These are phyloP conservation scores for Pteruthius melanotis DNA, from an alignment of 2,113 vertebrate genomes.

Conservation along the genomic window DNA sequence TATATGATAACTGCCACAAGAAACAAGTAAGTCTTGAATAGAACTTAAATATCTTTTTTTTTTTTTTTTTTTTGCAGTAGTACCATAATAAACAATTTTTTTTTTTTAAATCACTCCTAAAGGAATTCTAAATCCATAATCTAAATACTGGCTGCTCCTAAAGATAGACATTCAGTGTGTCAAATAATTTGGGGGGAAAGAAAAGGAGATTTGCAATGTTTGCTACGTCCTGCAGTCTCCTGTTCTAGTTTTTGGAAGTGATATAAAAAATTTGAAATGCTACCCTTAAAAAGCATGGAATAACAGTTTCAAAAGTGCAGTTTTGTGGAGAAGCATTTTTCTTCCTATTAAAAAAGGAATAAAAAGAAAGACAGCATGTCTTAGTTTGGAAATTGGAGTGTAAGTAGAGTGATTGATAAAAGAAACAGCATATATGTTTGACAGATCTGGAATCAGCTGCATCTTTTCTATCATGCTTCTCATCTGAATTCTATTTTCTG, in stretches of 20 bases:
- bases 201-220: neutral
- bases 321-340: neutral
- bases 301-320: neutral
- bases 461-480: conserved; percentile 1
- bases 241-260: neutral
- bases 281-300: neutral
- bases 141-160: neutral
- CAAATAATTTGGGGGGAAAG: neutral
- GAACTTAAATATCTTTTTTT: neutral
- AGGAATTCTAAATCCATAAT: neutral
- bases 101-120: neutral
- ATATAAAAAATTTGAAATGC: neutral
- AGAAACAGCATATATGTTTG: conserved; percentile 9
- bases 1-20: neutral
- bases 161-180: neutral
- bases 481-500: conserved; percentile 31
- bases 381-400: neutral
- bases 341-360: neutral
- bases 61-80: neutral
- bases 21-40: neutral
- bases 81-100: neutral
- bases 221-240: neutral
- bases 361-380: neutral
- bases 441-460: conserved; percentile 12
- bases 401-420: conserved; percentile 7